Evolutionary conservation across 2,888 invertebrate genomes (phyloP).

Genomic region (Furcula furcula): DNA sequence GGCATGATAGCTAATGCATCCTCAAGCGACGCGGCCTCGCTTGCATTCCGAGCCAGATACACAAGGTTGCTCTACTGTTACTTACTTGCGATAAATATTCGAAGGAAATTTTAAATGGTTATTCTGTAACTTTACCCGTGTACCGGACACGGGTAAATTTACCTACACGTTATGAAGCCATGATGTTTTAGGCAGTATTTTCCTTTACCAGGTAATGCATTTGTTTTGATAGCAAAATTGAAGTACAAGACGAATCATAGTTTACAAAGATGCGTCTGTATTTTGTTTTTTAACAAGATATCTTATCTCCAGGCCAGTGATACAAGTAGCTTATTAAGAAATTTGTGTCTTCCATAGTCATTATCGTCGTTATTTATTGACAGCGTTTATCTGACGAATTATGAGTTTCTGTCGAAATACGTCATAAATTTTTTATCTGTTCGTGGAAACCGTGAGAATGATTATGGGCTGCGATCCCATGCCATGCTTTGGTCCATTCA

Average conservation of each 20-base stretch:
- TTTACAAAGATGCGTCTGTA: too few relatives aligned
- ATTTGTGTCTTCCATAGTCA: constrained; percentile 20
- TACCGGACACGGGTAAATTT: neutral
- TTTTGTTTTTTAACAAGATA: too few relatives aligned
- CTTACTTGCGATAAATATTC: constrained; percentile 3
- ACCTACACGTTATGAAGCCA: too few relatives aligned
- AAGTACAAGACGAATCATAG: too few relatives aligned
- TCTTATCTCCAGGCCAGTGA: neutral
- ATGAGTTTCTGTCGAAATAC: constrained; percentile 26
- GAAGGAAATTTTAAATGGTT: neutral
- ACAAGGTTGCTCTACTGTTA: constrained; percentile 43
- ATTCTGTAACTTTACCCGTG: neutral
- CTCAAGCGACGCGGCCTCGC: constrained; percentile 41
- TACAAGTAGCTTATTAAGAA: too few relatives aligned
- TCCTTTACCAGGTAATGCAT: too few relatives aligned
- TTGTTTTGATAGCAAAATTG: too few relatives aligned
- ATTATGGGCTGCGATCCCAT: constrained; percentile 54
- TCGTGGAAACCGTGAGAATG: constrained; percentile 67
- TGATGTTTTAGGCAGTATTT: too few relatives aligned
- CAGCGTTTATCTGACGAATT: constrained; percentile 26
- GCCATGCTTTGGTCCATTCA: constrained; percentile 68
- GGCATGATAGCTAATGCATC: constrained; percentile 70
- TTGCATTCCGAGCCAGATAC: constrained; percentile 54
- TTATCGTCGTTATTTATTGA: constrained; percentile 21
- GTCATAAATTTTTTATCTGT: constrained; percentile 45